phyloP scores from a whole-genome alignment of 2,113 vertebrate genomes.

The Chiloscyllium plagiosum region DNA sequence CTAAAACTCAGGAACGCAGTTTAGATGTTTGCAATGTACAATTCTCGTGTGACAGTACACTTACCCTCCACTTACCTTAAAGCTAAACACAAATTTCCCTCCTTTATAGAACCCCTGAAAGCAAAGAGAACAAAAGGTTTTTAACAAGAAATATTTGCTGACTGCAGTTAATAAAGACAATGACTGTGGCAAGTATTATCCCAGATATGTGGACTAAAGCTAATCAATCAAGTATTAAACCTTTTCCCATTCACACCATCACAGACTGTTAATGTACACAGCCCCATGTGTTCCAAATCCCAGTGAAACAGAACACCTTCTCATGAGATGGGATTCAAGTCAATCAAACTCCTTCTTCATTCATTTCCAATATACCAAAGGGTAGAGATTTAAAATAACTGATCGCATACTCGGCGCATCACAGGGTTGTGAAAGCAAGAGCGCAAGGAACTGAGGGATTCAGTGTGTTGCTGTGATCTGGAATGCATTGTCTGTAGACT shows the following conservation, averaged over 20 bases:
- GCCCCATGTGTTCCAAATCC: not conserved
- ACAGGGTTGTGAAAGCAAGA: not conserved
- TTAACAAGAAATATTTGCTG: not conserved
- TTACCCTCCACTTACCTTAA: conserved; percentile 71
- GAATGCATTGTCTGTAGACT: not conserved
- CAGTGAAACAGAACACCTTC: not conserved
- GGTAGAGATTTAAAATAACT: not conserved
- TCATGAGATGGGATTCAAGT: not conserved
- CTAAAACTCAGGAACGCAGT: not conserved
- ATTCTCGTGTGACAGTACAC: not conserved
- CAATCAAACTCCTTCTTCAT: not conserved
- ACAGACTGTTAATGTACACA: not conserved
- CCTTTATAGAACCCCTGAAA: conserved; percentile 86
- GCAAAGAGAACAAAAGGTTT: not conserved
- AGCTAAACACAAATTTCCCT: conserved; percentile 90
- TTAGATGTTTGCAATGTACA: not conserved
- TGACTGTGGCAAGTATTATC: not conserved
- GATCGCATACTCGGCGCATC: not conserved
- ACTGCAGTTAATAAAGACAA: not conserved
- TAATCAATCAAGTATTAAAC: not conserved
- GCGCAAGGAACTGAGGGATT: not conserved
- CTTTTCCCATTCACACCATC: not conserved
- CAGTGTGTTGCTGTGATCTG: not conserved
- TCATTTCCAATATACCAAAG: not conserved
- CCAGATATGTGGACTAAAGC: not conserved